A percentile compares a stretch with the other conserved stretches of the same genome.
Evolutionary conservation across 2,888 invertebrate species (phyloP).

Genomic region (Parthenolecanium corni): DNA sequence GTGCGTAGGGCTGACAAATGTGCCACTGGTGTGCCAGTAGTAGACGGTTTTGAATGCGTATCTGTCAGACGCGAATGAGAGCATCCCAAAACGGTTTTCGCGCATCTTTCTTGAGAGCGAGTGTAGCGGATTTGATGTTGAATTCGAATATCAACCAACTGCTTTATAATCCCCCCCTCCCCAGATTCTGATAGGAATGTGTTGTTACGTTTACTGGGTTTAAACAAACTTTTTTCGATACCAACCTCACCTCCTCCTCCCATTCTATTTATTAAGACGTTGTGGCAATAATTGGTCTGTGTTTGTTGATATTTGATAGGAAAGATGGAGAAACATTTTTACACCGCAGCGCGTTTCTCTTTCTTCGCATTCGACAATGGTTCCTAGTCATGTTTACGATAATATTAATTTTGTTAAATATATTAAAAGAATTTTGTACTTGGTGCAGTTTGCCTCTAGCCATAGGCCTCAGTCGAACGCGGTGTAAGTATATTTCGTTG

Average conservation of each 20-base stretch:
- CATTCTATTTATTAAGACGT: background rate
- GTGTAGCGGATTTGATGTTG: background rate
- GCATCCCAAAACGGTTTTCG: too few relatives aligned
- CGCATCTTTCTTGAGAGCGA: too few relatives aligned
- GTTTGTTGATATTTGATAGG: background rate
- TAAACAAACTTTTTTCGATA: background rate
- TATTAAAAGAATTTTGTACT: background rate
- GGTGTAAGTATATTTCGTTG: background rate
- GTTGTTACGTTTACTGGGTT: constrained; percentile 8
- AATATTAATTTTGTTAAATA: background rate
- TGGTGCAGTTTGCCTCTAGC: background rate
- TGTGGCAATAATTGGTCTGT: background rate
- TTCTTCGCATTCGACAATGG: background rate
- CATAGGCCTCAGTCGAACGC: background rate
- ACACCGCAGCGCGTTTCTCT: background rate
- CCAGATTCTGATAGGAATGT: background rate
- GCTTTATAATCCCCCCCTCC: background rate
- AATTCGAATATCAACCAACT: background rate
- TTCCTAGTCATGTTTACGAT: constrained; percentile 13
- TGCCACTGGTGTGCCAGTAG: too few relatives aligned
- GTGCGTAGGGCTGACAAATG: too few relatives aligned
- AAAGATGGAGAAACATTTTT: background rate
- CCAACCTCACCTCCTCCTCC: background rate
- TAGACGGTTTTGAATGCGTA: too few relatives aligned
- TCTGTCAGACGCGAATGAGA: too few relatives aligned